Evolutionary conservation across 2,113 vertebrate species (phyloP).

Genomic region (Cryptotis parvus): DNA sequence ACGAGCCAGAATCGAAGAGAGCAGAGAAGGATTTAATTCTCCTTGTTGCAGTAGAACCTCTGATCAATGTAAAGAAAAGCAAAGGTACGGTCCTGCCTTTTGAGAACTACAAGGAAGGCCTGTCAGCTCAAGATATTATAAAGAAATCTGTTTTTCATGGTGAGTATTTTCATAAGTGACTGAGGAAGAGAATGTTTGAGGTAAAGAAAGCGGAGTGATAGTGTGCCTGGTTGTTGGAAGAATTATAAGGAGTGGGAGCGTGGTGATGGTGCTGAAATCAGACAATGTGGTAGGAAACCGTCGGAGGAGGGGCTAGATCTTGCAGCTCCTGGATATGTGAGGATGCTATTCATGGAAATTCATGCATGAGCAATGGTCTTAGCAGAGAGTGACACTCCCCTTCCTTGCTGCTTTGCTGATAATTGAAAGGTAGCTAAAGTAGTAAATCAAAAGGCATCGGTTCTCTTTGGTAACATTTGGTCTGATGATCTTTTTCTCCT

Average conservation of each 20-base stretch:
- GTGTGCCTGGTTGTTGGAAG: neutral
- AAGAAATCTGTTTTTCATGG: conserved; percentile 71
- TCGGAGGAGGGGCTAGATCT: neutral
- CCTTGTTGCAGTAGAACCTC: conserved; percentile 86
- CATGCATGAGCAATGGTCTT: neutral
- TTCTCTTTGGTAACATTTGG: neutral
- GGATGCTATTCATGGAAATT: neutral
- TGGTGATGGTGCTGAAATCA: neutral
- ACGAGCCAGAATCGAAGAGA: conserved; percentile 87
- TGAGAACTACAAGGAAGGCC: conserved; percentile 64
- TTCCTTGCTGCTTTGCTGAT: neutral
- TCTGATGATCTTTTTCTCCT: neutral
- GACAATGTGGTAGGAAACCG: neutral
- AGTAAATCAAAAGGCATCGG: too few species aligned
- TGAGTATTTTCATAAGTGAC: conserved; percentile 42
- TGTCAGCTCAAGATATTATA: conserved; percentile 35
- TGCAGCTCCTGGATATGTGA: neutral
- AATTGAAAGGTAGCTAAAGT: neutral
- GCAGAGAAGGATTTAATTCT: conserved; percentile 91
- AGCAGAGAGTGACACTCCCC: neutral
- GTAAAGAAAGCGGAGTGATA: neutral
- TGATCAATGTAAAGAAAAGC: conserved; percentile 86
- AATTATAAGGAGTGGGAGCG: accelerated
- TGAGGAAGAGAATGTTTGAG: neutral
- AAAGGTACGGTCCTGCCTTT: conserved; percentile 47